Base-by-base conservation (phyloP, 2,113 vertebrate species). In the Zootoca vivipara region DNA sequence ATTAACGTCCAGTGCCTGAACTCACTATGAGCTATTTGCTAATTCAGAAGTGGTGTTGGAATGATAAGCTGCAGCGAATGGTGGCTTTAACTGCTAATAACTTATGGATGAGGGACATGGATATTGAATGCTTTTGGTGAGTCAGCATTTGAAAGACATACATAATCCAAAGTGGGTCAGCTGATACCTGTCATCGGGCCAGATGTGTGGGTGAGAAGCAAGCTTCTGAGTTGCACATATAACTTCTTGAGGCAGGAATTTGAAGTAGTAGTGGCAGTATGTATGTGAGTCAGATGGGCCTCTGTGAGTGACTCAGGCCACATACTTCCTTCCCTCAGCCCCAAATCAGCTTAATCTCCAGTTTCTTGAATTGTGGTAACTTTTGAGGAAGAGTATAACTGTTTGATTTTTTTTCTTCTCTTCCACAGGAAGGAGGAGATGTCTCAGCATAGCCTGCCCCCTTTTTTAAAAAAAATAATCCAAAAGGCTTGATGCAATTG, bases 81-180 rank as follows among this genome's bases (percentile, higher is more conserved):
- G 58, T 56, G 52, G 5, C 42, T 33, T 93, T 33, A 91, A 90
- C 75, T 90, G 28, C 30, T 79, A 42, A 70, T 73, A 73, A 87
- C 85, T 35, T 82, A 1, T 85, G 38, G n/a, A 77, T 42, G 56
- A 33, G 33, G 33, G n/a, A 26, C 8, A n/a, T 24, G 20, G 75
- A 9, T 24, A 46, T 22, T 78, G 46, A 33, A 58, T 8, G 46
- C 46, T 33, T 2, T 22, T 10, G 28, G 30, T 10, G 18, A 7
- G 24, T 38, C 80, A 64, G 79, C n/a, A 81, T 81, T 38, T 33
- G 26, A 64, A 62, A 65, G 12, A 5, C 35, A 38, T 22, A 65
- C n/a, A 38, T 9, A 6, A 81, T 81, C 79, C 56, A 58, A 58
- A 80, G 22, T 64, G 22, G n/a, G 20, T 35, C 58, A 35, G 79